phyloP scores from a whole-genome alignment of 2,888 invertebrate genomes.

The Mamestra brassicae region DNA sequence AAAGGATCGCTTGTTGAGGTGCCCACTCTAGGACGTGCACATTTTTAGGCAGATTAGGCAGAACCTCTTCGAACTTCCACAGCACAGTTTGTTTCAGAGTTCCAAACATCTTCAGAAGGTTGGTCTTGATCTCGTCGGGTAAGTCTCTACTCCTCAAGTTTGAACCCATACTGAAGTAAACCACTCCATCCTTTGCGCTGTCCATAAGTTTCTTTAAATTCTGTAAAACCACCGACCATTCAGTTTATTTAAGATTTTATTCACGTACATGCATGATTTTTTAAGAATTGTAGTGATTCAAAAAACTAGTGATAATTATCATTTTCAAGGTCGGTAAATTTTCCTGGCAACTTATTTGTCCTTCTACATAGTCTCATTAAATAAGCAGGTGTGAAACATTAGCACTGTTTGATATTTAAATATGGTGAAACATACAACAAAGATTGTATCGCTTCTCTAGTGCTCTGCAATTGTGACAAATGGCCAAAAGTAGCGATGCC shows the following conservation, averaged over 20 bases:
- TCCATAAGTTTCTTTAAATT: constrained; percentile 84
- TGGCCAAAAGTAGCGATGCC: no score
- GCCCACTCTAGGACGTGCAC: constrained; percentile 84
- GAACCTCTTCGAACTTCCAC: constrained; percentile 85
- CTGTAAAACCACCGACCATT: constrained; percentile 62
- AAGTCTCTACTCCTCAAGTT: constrained; percentile 79
- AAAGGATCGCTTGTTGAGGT: constrained; percentile 73
- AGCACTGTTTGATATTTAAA: no score
- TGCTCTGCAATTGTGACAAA: no score
- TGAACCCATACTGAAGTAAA: constrained; percentile 89
- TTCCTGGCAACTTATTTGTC: no score
- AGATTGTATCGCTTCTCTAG: no score
- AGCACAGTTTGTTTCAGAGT: constrained; percentile 85
- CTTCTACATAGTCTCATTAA: no score
- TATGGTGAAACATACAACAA: no score
- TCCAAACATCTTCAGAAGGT: constrained; percentile 80
- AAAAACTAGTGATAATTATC: no score
- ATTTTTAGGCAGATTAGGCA: constrained; percentile 79
- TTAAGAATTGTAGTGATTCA: no score
- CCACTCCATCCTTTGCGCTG: constrained; percentile 82
- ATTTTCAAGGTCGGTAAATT: no score
- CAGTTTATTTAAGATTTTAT: background rate
- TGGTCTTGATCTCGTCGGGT: constrained; percentile 74
- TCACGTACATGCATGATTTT: no score
- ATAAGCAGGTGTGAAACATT: no score